A percentile compares a stretch with the other conserved stretches of the same genome.
Evolutionary conservation across 64 coral and sea anemone species (phyloP).

Genomic region (Stylophora pistillata): DNA sequence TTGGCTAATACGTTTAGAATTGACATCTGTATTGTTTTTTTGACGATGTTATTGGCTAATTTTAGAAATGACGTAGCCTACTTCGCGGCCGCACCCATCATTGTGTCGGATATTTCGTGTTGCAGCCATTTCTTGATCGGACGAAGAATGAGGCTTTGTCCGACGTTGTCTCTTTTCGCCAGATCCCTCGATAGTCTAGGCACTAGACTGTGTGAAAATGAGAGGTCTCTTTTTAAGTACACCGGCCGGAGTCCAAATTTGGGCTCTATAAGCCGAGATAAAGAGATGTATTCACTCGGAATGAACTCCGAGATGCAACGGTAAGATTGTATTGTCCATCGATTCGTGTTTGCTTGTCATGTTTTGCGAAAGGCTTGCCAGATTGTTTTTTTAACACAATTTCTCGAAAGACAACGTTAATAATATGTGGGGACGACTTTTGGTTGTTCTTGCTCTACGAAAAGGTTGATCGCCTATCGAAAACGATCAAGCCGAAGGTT

Average conservation of each 20-base stretch:
- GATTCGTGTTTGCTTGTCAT: slow-evolving; percentile 18
- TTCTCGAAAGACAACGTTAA: neutral
- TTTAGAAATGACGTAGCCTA: neutral
- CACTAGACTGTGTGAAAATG: neutral
- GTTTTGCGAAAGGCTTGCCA: neutral
- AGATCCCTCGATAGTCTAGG: neutral
- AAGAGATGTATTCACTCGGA: neutral
- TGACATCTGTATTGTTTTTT: slow-evolving; percentile 38
- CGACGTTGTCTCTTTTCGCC: neutral
- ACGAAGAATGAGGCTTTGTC: neutral
- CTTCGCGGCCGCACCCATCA: neutral
- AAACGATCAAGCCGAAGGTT: neutral
- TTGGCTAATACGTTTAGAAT: neutral
- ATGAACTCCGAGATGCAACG: slow-evolving; percentile 35
- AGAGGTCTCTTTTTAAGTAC: neutral
- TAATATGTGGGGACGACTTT: neutral
- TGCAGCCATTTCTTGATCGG: neutral
- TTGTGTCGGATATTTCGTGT: neutral
- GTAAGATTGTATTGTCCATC: slow-evolving; percentile 16
- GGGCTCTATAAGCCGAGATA: neutral
- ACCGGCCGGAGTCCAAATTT: slow-evolving; percentile 3
- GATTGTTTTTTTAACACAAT: neutral
- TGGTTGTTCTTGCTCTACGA: neutral
- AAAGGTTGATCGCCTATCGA: neutral
- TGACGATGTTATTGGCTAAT: slow-evolving; percentile 9